Percentiles rank a stretch among this genome's conserved stretches.
Conservation (phyloP, 2,797 vertebrate species). For the Micrastur ruficollis region DNA sequence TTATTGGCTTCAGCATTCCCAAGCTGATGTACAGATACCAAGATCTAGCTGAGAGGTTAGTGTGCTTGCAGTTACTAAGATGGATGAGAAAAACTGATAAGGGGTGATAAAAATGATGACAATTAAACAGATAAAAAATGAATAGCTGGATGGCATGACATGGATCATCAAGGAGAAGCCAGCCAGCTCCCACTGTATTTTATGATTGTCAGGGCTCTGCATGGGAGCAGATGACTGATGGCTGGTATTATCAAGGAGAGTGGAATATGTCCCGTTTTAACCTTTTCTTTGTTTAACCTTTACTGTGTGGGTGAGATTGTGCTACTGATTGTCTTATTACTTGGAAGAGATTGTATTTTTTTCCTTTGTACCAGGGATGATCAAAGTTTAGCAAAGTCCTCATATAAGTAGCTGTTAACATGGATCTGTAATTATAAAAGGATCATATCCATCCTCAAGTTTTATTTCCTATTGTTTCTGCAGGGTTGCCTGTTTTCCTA, state of each 20-base stretch:
- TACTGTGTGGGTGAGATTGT: not conserved
- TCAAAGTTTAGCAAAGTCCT: not conserved
- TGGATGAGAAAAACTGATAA: not conserved
- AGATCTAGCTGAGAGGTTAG: not conserved
- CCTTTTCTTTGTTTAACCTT: constrained; percentile 33
- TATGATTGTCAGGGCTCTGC: not conserved
- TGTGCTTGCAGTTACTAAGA: not conserved
- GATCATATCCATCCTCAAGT: not conserved
- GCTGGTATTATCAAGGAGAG: not conserved
- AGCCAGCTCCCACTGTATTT: not conserved
- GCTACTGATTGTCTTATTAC: not conserved
- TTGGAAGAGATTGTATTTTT: not conserved
- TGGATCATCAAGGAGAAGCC: not conserved
- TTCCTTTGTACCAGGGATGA: not conserved
- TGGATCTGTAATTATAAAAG: not conserved
- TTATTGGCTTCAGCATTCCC: not conserved
- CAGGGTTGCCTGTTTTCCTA: not conserved
- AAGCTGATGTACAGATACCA: not conserved
- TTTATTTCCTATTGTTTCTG: not conserved
- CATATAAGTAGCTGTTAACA: not conserved
- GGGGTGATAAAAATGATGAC: not conserved
- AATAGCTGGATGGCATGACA: not conserved
- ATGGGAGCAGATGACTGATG: not conserved
- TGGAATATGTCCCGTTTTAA: not conserved
- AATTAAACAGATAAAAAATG: not conserved